phyloP scores from a whole-genome alignment of 92 coral and sea anemone genomes.

The Epizoanthus rinbou region DNA sequence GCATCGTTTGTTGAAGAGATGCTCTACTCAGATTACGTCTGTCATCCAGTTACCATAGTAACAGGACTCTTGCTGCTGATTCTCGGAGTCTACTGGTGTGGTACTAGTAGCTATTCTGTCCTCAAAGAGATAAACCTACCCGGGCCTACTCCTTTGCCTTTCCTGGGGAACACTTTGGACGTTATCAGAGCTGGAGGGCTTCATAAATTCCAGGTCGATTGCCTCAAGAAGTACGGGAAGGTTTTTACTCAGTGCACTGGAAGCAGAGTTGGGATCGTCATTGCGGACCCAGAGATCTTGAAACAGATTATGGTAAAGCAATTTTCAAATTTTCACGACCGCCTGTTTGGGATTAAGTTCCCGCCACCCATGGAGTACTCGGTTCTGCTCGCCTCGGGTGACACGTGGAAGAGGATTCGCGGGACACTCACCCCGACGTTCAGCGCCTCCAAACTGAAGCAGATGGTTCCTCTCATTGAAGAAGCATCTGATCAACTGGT shows the following conservation, averaged over 20 bases:
- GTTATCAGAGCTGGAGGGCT: constrained; percentile 26
- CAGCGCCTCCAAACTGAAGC: constrained; percentile 42
- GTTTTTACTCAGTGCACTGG: constrained; percentile 41
- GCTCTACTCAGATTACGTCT: not conserved
- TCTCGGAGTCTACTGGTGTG: constrained; percentile 24
- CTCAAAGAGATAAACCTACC: constrained; percentile 27
- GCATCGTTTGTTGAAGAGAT: not conserved
- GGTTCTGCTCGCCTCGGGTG: constrained; percentile 30
- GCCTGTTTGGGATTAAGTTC: constrained; percentile 31
- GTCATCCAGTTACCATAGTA: constrained; percentile 28
- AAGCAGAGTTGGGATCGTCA: constrained; percentile 20
- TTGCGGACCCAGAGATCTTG: constrained; percentile 36
- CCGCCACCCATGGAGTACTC: constrained; percentile 47
- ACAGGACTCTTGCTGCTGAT: constrained; percentile 10
- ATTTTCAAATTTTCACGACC: constrained; percentile 39
- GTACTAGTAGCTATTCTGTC: constrained; percentile 28
- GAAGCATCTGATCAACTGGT: constrained; percentile 27
- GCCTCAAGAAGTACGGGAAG: constrained; percentile 29
- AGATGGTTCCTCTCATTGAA: constrained; percentile 13
- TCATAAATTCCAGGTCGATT: constrained; percentile 26
- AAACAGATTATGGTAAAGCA: constrained; percentile 33
- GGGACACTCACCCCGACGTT: constrained; percentile 30
- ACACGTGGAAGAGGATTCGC: constrained; percentile 33
- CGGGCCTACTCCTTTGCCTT: constrained; percentile 33
- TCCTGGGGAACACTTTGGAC: constrained; percentile 28